Conservation (phyloP, 35 echinoderm and acorn worm species). For the Patiria miniata region DNA sequence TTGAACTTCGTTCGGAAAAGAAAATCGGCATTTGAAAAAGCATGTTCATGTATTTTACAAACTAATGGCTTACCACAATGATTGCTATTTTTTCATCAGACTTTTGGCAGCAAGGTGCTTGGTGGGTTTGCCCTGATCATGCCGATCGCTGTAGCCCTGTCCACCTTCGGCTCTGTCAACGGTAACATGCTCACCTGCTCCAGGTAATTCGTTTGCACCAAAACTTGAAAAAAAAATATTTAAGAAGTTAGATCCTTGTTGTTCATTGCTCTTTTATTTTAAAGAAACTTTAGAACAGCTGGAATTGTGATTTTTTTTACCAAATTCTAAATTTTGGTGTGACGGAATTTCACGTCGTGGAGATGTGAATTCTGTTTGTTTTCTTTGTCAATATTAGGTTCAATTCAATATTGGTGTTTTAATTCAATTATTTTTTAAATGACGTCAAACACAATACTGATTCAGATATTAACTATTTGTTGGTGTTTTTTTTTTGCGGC, state of each 20-base stretch:
- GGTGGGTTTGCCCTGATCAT: constrained; percentile 75
- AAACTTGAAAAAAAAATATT: background rate
- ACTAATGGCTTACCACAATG: background rate
- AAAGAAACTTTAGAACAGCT: background rate
- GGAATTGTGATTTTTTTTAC: background rate
- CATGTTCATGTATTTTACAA: too few species aligned
- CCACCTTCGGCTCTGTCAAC: constrained; percentile 81
- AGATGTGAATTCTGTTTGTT: too few species aligned
- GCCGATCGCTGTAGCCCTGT: constrained; percentile 76
- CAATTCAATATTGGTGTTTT: too few species aligned
- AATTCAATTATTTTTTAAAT: too few species aligned
- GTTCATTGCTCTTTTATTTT: too few species aligned
- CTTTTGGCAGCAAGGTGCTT: constrained; percentile 37
- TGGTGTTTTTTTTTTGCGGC: background rate
- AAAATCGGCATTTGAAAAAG: too few species aligned
- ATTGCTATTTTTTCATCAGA: background rate
- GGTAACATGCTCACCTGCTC: constrained; percentile 80
- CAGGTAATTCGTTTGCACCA: constrained; percentile 65
- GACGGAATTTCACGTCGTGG: too few species aligned
- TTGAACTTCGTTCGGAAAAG: too few species aligned
- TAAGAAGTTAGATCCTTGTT: background rate
- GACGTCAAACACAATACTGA: too few species aligned
- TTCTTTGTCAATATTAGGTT: too few species aligned
- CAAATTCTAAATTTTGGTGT: background rate
- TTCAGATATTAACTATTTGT: background rate